phyloP scores from a whole-genome alignment of 1,140 invertebrate genomes.

The Penaeus vannamei region DNA sequence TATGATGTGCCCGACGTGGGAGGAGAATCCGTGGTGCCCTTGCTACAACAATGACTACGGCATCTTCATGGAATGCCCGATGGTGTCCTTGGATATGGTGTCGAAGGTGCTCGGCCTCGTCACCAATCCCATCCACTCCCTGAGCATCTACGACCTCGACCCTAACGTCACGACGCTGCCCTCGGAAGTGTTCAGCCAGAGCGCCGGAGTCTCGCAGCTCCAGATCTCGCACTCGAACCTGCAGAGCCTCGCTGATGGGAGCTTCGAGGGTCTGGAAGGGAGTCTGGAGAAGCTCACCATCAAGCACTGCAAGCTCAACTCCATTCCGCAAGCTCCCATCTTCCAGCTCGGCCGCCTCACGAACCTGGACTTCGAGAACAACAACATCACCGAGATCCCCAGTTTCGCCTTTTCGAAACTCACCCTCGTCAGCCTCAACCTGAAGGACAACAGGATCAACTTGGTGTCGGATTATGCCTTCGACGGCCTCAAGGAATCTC shows the following conservation, averaged over 20 bases:
- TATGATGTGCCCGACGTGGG: slow-evolving; percentile 78
- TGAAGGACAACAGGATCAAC: slow-evolving; percentile 80
- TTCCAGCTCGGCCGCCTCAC: slow-evolving; percentile 81
- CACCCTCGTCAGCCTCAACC: slow-evolving; percentile 83
- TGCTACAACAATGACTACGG: slow-evolving; percentile 94
- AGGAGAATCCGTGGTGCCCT: slow-evolving; percentile 84
- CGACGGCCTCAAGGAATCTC: slow-evolving; percentile 81
- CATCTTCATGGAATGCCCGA: slow-evolving; percentile 89
- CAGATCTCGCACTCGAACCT: slow-evolving; percentile 84
- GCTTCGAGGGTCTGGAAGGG: slow-evolving; percentile 80
- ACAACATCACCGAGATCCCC: slow-evolving; percentile 85
- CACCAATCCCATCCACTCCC: slow-evolving; percentile 80
- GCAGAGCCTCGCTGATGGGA: slow-evolving; percentile 81
- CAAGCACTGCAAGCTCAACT: slow-evolving; percentile 83
- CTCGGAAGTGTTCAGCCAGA: slow-evolving; percentile 78
- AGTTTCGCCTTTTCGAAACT: slow-evolving; percentile 90
- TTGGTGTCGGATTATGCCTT: slow-evolving; percentile 86
- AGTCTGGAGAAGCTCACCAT: slow-evolving; percentile 86
- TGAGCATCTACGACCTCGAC: slow-evolving; percentile 90
- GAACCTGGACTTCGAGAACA: slow-evolving; percentile 87
- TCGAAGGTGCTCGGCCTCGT: slow-evolving; percentile 75
- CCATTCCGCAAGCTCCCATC: slow-evolving; percentile 86
- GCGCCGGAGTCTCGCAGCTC: slow-evolving; percentile 83
- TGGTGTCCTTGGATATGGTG: slow-evolving; percentile 78
- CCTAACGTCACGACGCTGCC: slow-evolving; percentile 81